Evolutionary conservation across 2,888 invertebrate species (phyloP).

Genomic region (Athrips mouffetella): DNA sequence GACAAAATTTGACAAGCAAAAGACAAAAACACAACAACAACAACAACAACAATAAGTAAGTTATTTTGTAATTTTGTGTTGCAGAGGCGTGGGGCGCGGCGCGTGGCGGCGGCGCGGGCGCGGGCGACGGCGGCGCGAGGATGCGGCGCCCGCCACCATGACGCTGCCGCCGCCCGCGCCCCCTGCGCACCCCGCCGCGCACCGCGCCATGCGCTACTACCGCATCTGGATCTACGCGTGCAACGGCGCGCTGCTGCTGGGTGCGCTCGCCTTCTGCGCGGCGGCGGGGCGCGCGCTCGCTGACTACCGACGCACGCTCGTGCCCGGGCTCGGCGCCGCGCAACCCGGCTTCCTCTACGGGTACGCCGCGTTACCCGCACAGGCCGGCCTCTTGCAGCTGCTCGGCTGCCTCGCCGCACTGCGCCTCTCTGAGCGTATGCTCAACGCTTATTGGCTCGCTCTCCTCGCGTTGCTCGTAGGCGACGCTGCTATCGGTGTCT

Average conservation of each 20-base stretch:
- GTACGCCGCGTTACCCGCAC: constrained; percentile 87
- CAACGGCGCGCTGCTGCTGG: constrained; percentile 91
- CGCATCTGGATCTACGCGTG: constrained; percentile 95
- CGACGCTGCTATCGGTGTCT: constrained; percentile 89
- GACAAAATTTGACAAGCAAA: too few species aligned
- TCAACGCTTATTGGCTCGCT: constrained; percentile 91
- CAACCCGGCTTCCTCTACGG: constrained; percentile 92
- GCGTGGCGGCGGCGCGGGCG: constrained; percentile 77
- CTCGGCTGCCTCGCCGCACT: constrained; percentile 90
- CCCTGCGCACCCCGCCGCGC: constrained; percentile 75
- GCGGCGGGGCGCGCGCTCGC: constrained; percentile 85
- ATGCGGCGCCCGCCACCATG: constrained; percentile 78
- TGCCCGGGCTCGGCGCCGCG: constrained; percentile 85
- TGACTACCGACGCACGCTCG: constrained; percentile 84
- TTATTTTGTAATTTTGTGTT: constrained; percentile 29
- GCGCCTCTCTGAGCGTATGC: constrained; percentile 86
- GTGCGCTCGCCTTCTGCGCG: constrained; percentile 88
- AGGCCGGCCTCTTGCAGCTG: constrained; percentile 83
- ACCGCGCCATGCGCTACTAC: constrained; percentile 86
- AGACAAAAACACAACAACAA: too few species aligned
- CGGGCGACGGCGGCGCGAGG: constrained; percentile 76
- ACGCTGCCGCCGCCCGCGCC: constrained; percentile 79
- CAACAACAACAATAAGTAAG: too few species aligned
- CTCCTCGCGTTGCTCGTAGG: constrained; percentile 88
- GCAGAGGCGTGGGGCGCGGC: constrained; percentile 77